phyloP scores from a whole-genome alignment of 92 coral and sea anemone genomes.

The Paragorgia papillata region DNA sequence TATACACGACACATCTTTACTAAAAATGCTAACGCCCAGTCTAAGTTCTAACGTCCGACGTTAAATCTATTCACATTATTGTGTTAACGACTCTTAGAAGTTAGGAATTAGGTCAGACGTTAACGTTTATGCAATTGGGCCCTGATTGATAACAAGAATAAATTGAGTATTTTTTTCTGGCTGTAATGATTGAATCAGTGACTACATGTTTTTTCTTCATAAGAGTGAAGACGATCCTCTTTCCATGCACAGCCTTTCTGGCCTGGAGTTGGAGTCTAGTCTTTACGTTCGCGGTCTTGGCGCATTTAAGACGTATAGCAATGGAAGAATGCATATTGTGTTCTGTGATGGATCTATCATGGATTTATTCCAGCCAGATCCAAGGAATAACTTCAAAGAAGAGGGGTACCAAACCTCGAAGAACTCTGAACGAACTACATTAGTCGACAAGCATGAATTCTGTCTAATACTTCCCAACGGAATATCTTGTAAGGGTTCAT shows the following conservation, averaged over 20 bases:
- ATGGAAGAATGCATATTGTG: conserved; percentile 69
- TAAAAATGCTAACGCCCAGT: too few relatives aligned
- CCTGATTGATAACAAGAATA: too few relatives aligned
- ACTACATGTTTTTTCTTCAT: conserved; percentile 14
- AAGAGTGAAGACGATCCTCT: not conserved
- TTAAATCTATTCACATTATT: too few relatives aligned
- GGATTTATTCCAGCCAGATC: conserved; percentile 47
- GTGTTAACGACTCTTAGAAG: too few relatives aligned
- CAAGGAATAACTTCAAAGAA: not conserved
- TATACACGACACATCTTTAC: too few relatives aligned
- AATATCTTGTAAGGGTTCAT: not conserved
- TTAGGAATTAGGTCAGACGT: too few relatives aligned
- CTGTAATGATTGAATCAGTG: too few relatives aligned
- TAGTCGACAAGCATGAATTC: not conserved
- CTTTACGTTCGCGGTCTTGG: conserved; percentile 66
- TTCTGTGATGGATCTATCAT: conserved; percentile 84
- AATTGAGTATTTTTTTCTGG: too few relatives aligned
- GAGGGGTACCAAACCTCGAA: not conserved
- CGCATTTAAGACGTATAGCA: conserved; percentile 77
- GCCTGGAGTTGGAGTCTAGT: conserved; percentile 49
- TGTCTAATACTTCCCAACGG: not conserved
- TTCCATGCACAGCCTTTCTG: conserved; percentile 2
- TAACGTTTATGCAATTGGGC: too few relatives aligned
- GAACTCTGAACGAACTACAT: not conserved
- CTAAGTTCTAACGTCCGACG: too few relatives aligned